Evolutionary conservation across 2,888 invertebrate species (phyloP).

Genomic region (Luffia ferchaultella): DNA sequence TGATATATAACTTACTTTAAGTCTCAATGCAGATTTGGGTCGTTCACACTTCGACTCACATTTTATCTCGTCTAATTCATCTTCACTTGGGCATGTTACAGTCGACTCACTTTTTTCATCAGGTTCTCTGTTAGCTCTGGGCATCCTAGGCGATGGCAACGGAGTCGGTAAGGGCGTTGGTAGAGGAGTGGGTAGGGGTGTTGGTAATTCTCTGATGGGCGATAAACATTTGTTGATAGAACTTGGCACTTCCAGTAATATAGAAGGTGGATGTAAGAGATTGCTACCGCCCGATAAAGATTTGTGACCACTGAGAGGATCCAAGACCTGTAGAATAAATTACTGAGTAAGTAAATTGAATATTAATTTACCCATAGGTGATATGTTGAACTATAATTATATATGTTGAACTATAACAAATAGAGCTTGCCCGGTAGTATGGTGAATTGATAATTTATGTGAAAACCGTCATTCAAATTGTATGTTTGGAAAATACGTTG

Average conservation of each 20-base stretch:
- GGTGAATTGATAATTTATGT: too few relatives aligned
- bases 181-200: conserved; percentile 71
- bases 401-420: too few relatives aligned
- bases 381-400: too few relatives aligned
- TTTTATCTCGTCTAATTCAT: conserved; percentile 50
- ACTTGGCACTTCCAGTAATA: conserved; percentile 79
- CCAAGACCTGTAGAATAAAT: conserved; percentile 60
- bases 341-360: too few relatives aligned
- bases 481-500: too few relatives aligned
- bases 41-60: conserved; percentile 35
- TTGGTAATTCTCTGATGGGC: conserved; percentile 80
- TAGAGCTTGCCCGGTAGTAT: too few relatives aligned
- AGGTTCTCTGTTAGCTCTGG: conserved; percentile 39
- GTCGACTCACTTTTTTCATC: conserved; percentile 35
- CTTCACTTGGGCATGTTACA: conserved; percentile 43
- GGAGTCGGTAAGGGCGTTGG: conserved; percentile 75
- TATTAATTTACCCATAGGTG: too few relatives aligned
- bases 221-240: conserved; percentile 80
- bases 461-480: too few relatives aligned
- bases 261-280: conserved; percentile 76
- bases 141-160: conserved; percentile 56
- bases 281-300: conserved; percentile 63
- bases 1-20: conserved; percentile 30
- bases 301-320: conserved; percentile 73
- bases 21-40: conserved; percentile 35